Percentiles rank a stretch among this genome's conserved stretches.
These are phyloP conservation scores for Sandelia bainsii DNA, from an alignment of 2,797 vertebrate species.

Conservation along the genomic window DNA sequence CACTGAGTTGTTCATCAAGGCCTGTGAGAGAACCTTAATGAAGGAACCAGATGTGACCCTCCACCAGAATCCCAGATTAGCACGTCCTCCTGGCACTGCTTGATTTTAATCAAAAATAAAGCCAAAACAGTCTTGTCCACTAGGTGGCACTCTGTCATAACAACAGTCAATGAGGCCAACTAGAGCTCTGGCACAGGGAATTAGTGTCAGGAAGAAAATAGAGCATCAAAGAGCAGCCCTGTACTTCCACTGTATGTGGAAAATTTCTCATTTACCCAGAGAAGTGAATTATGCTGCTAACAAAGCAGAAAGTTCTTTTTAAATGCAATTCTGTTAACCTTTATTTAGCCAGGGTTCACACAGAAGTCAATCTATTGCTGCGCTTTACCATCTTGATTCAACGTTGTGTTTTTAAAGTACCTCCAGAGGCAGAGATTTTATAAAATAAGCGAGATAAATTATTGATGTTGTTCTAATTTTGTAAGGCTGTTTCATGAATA, in stretches of 20 bases:
- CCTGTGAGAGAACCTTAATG: constrained; percentile 43
- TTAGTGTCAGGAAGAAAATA: constrained; percentile 48
- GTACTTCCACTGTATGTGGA: constrained; percentile 2
- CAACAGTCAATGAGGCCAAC: constrained; percentile 5
- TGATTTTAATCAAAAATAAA: not conserved
- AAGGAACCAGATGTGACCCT: constrained; percentile 53
- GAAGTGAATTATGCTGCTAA: constrained; percentile 15
- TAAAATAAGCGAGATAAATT: constrained; percentile 50
- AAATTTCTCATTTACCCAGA: constrained; percentile 31
- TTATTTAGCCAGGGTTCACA: constrained; percentile 19
- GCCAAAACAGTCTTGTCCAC: constrained; percentile 45
- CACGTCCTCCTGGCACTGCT: constrained; percentile 8
- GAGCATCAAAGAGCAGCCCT: constrained; percentile 39
- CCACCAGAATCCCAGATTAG: constrained; percentile 17
- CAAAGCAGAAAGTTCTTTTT: constrained; percentile 11
- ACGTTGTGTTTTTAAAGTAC: constrained; percentile 28
- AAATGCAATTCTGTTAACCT: constrained; percentile 41
- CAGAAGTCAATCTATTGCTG: not conserved
- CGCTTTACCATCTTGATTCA: constrained; percentile 30
- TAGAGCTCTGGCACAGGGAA: constrained; percentile 39
- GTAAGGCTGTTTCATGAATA: constrained; percentile 64
- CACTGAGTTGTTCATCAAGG: constrained; percentile 10
- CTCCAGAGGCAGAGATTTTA: constrained; percentile 37
- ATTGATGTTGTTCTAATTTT: constrained; percentile 73
- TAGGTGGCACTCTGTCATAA: constrained; percentile 70